Base-by-base conservation (phyloP, 2,113 vertebrate genomes). In the Grammomys dolichurus region DNA sequence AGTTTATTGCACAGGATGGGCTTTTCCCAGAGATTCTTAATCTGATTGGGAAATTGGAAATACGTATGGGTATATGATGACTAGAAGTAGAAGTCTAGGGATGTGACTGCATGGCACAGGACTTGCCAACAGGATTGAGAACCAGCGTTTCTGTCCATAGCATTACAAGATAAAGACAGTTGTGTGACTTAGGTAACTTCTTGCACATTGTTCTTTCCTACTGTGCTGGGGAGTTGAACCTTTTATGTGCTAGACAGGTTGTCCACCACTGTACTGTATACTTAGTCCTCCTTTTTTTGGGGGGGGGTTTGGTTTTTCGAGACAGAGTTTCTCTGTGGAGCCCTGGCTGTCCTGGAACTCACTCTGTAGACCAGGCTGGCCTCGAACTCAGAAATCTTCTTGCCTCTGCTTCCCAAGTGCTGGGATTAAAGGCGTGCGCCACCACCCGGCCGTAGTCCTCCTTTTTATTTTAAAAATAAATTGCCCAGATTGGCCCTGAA, bases 21-120 rank as follows among this genome's bases (percentile, higher is more conserved):
- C n/a, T 19, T 94, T 89, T 89, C 58, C 43, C 58, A 43, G 73
- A 91, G 56, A 87, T 78, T 88, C 40, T 89, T 73, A 22, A 67
- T 28, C 14, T 69, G 43, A 73, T 69, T 81, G 91, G 82, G 75
- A 60, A 90, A 63, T 17, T 46, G 54, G 43, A 72, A 65, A 56
- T 78, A 69, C 12, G 2, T 67, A 7, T 77, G 14, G 20, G 10
- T 76, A 54, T 63, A 40, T 14, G 43, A 48, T 67, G 69, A 87
- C 48, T 43, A 26, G 5, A 58, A 48, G 40, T 26, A 43, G 26
- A 31, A 11, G 58, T 7, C 10, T 56, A 31, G 28, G 11, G 19
- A 5, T 76, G 56, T 76, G 19, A 4, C 80, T 36, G 17, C 10
- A 7, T 89, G 77, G 54, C 48, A 82, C 75, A 40, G 16, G 12